These are phyloP conservation scores for Athalia rosae DNA, from an alignment of 2,888 invertebrate genomes.

Conservation along the genomic window DNA sequence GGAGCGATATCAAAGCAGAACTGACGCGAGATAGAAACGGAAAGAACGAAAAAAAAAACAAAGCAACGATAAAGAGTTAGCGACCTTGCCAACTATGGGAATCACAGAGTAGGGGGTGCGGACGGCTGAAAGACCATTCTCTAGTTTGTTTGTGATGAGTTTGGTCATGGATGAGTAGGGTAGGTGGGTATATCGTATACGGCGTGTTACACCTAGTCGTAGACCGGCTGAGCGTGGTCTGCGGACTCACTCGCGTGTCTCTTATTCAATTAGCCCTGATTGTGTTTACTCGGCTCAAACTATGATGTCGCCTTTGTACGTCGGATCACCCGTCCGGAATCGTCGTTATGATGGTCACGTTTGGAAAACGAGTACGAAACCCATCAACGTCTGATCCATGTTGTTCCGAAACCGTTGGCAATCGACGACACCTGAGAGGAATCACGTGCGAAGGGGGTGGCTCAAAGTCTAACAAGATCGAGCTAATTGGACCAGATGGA, in stretches of 20 bases:
- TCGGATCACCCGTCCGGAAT: constrained; percentile 6
- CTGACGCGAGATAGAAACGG: constrained; percentile 2
- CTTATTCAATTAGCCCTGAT: constrained; percentile 19
- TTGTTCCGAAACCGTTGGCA: not conserved
- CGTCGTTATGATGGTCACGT: not conserved
- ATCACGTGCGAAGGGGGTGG: too few relatives aligned
- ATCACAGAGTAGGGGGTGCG: not conserved
- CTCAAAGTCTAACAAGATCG: too few relatives aligned
- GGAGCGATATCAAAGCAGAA: constrained; percentile 19
- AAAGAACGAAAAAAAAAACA: not conserved
- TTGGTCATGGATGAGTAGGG: constrained; percentile 12
- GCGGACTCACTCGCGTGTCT: constrained; percentile 1
- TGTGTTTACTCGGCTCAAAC: constrained; percentile 21
- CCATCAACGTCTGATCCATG: not conserved
- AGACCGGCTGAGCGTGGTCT: constrained; percentile 4
- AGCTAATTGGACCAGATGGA: too few relatives aligned
- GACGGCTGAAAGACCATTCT: not conserved
- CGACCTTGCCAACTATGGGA: not conserved
- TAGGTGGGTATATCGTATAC: not conserved
- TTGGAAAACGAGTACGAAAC: too few relatives aligned
- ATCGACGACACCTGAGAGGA: not conserved
- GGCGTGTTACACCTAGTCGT: not conserved
- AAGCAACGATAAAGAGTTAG: not conserved
- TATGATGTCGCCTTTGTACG: constrained; percentile 18
- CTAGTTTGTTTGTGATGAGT: constrained; percentile 25